Base-by-base conservation (phyloP, 2,797 vertebrate genomes). In the Enteromius treurensis region DNA sequence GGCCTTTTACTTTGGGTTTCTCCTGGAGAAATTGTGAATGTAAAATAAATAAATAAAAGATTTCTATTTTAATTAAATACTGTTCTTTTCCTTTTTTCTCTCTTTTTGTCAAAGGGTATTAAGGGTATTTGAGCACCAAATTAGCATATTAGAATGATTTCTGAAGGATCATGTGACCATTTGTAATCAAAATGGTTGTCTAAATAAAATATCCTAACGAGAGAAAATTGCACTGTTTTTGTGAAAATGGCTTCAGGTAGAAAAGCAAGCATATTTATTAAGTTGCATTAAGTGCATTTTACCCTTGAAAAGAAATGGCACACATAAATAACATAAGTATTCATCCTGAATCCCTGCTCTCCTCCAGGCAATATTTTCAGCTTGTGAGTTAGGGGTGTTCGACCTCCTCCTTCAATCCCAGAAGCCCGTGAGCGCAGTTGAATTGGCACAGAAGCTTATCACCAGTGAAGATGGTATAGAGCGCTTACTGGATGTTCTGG, bases 321-420 rank as follows among this genome's bases (percentile, higher is more conserved):
- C 17, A 21, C 26, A 51, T 34, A 34, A 37, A 74, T 74, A 34
- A 53, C 49, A 51, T 19, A 32, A 32, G 23, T 51, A 51, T 17
- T 3, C 4, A n/a, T 37, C 37, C 17, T 71, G n/a, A 40, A 40
- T 77, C 5, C 45, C 14, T 29, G 19, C 37, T 58, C 13, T 42
- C 2, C 34, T 0, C 34, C 88, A 95, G 95, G 91, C 92, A 77
- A 95, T 95, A 8, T 95, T 95, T 40, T 90, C 94, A 0, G 95
- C 94, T 70, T 94, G 95, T 87, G 94, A 95, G 86, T 88, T 94
- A 21, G 95, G 95, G 0, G 90, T 95, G 79, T 95, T 95, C 3
- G 94, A 95, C 88, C 91, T 95, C 51, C 89, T 95, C 82, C 84
- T 94, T 81, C 89, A 47, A 53, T 90, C 93, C 71, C 90, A 88